Percentiles rank a stretch among this genome's conserved stretches.
These are phyloP conservation scores for Drosophila tani DNA, from an alignment of 1,140 invertebrate species.

Conservation along the genomic window DNA sequence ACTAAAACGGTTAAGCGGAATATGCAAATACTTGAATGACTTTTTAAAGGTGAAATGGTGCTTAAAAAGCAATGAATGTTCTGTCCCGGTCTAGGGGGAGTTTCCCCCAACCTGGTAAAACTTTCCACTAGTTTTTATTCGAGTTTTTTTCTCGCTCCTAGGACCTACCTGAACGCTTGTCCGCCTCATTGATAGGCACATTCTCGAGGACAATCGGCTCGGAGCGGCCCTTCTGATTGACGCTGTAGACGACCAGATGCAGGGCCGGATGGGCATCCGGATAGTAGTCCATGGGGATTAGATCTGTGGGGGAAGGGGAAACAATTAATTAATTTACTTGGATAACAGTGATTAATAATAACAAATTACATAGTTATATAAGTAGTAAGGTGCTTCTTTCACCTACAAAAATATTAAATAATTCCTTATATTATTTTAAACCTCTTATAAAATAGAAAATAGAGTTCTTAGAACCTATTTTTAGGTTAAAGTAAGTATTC, in stretches of 20 bases:
- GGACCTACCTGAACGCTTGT: constrained; percentile 91
- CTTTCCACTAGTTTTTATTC: constrained; percentile 50
- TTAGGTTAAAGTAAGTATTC: not conserved
- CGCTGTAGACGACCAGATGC: constrained; percentile 92
- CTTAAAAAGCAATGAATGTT: constrained; percentile 83
- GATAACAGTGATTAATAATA: constrained; percentile 14
- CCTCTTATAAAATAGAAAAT: not conserved
- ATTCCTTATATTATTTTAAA: not conserved
- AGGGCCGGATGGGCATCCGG: constrained; percentile 87
- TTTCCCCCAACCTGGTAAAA: constrained; percentile 33
- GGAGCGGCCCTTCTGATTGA: constrained; percentile 94
- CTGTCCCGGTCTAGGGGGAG: constrained; percentile 15
- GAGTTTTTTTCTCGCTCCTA: constrained; percentile 3
- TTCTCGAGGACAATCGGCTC: constrained; percentile 92
- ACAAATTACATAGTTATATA: not conserved
- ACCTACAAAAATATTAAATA: too few species aligned
- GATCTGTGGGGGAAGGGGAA: constrained; percentile 52
- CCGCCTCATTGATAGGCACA: constrained; percentile 94
- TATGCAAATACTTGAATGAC: constrained; percentile 84
- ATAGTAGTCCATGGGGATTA: constrained; percentile 83
- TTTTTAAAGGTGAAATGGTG: constrained; percentile 84
- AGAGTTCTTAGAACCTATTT: not conserved
- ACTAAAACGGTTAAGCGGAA: constrained; percentile 83
- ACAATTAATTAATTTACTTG: constrained; percentile 12
- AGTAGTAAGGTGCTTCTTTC: too few species aligned